phyloP scores from a whole-genome alignment of 2,797 vertebrate genomes.

The Peromyscus eremicus region DNA sequence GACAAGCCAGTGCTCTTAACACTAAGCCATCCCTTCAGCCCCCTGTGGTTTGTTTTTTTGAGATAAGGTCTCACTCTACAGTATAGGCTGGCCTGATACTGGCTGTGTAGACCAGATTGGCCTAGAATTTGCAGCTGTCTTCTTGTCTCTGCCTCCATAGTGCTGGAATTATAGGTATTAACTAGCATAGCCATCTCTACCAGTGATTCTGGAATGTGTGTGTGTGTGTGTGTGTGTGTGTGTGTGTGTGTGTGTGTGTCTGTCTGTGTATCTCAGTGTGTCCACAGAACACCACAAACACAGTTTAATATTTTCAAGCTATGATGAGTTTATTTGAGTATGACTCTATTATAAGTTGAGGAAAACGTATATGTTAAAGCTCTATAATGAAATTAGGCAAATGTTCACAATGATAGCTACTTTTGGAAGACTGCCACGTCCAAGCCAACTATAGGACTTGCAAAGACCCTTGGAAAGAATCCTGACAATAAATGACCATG shows the following conservation, averaged over 20 bases:
- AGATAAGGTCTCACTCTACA: background rate
- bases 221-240: background rate
- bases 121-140: background rate
- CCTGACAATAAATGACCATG: background rate
- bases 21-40: background rate
- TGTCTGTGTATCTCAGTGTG: background rate
- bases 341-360: background rate
- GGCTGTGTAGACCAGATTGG: background rate
- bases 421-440: background rate
- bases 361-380: background rate
- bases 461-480: constrained; percentile 55
- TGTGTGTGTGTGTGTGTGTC: background rate
- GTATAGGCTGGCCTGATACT: background rate
- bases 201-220: background rate
- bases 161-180: background rate
- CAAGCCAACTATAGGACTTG: constrained; percentile 10
- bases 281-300: background rate
- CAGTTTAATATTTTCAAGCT: constrained; percentile 12
- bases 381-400: background rate
- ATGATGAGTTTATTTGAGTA: background rate
- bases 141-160: background rate
- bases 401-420: background rate
- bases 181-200: background rate
- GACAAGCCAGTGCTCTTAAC: background rate
- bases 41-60: background rate